Evolutionary conservation across 2,888 invertebrate species (phyloP), one percentile per base, ranked within the genome.

Genomic region (Neria commutata): DNA sequence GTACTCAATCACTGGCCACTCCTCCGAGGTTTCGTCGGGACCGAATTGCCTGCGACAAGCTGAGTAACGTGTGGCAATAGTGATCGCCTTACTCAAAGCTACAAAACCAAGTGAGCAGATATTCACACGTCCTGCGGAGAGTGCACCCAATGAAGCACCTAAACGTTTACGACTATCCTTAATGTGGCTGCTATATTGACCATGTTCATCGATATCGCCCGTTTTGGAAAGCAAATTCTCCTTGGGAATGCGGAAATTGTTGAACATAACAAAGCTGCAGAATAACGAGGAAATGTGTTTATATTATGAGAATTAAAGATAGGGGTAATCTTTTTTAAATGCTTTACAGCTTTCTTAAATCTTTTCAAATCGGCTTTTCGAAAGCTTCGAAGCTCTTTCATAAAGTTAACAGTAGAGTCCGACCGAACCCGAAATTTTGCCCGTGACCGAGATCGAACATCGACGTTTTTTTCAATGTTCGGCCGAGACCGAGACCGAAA

Each of bases 21-120:
- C 97, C 6, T 82, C 76, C 2, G 83, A 78, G 2, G 68, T 68
- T 11, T 85, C 84, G 3, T 88, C 86, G 0, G 92, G 89, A 0
- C 94, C 95, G 78, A 97, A 98, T 83, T 98, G 98, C 69, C 86
- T 87, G 62, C 97, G 85, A 1, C 90, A 91, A 0, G 89, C 94
- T 0, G 94, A 91, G 80, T 97, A 97, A 17, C 97, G 84, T 19
- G 92, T 83, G 0, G 94, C 95, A 62, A 97, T 95, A 5, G 90
- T 86, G 0, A 95, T 81, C 0, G 92, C 92, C 71, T 92, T 88
- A 64, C 86, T 85, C 1, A 93, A 81, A 64, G 89, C 88, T 26
- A 84, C 81, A 1, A 86, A 82, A 14, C 87, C 86, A 62, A 90
- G 85, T 0, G 69, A 69, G 76, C 83, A 85, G 82, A 97, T 95